These are phyloP conservation scores for Sinella curviseta DNA, from an alignment of 1,140 invertebrate species.

Conservation along the genomic window DNA sequence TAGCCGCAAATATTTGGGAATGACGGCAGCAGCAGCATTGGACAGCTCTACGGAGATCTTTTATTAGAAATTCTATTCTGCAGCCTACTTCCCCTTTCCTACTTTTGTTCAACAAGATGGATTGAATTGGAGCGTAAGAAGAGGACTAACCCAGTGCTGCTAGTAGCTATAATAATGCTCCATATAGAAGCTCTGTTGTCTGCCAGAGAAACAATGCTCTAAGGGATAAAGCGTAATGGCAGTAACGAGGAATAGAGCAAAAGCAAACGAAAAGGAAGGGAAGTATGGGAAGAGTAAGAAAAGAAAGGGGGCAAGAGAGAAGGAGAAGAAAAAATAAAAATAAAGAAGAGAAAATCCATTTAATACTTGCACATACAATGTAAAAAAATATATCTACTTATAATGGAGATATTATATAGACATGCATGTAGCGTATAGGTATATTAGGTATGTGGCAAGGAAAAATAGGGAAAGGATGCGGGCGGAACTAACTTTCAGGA, in stretches of 20 bases:
- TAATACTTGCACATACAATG: neutral
- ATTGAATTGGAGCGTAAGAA: neutral
- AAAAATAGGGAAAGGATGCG: too few relatives aligned
- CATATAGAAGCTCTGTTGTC: neutral
- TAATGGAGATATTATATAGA: too few relatives aligned
- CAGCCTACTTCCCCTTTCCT: neutral
- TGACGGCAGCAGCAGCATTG: neutral
- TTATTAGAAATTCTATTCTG: neutral
- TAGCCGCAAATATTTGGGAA: neutral
- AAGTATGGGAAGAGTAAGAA: too few relatives aligned
- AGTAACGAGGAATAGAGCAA: neutral
- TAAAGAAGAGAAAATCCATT: slow-evolving; percentile 11
- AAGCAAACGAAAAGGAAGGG: neutral
- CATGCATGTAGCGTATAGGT: too few relatives aligned
- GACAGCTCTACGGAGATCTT: neutral
- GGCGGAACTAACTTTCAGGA: slow-evolving; percentile 17
- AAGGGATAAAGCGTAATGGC: slow-evolving; percentile 6
- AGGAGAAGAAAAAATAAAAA: neutral
- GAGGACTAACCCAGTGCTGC: neutral
- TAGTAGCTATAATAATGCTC: neutral
- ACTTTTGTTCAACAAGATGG: neutral
- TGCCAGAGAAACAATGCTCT: slow-evolving; percentile 16
- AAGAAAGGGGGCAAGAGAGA: too few relatives aligned
- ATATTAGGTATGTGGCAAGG: too few relatives aligned
- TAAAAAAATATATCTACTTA: too few relatives aligned